phyloP scores from a whole-genome alignment of 2,797 vertebrate genomes.

The Brachyrhaphis roseni region DNA sequence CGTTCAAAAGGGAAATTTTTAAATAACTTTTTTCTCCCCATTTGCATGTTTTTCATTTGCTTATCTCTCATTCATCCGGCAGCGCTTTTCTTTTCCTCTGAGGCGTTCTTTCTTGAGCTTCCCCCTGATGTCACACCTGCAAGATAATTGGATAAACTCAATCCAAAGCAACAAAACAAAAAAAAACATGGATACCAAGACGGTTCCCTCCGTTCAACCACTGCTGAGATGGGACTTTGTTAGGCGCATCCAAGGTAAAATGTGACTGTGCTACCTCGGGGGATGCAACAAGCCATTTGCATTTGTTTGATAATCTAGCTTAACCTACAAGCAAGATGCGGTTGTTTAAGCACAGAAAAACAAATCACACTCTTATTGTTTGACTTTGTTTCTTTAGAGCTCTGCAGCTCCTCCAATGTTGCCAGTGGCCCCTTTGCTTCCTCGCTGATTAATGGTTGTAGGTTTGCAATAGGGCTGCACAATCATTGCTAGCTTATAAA shows the following conservation, averaged over 20 bases:
- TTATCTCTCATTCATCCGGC: slow-evolving; percentile 71
- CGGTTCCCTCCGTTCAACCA: slow-evolving; percentile 49
- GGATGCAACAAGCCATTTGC: slow-evolving; percentile 28
- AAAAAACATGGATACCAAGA: slow-evolving; percentile 52
- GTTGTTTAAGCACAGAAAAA: slow-evolving; percentile 33
- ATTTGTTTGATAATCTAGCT: slow-evolving; percentile 47
- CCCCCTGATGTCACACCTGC: slow-evolving; percentile 76
- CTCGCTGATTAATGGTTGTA: not conserved
- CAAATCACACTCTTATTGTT: not conserved
- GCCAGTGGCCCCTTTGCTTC: not conserved
- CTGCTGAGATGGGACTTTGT: slow-evolving; percentile 46
- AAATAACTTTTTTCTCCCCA: slow-evolving; percentile 68
- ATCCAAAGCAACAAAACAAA: slow-evolving; percentile 59
- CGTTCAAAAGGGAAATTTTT: slow-evolving; percentile 39
- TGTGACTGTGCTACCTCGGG: slow-evolving; percentile 25
- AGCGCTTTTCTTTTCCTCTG: slow-evolving; percentile 60
- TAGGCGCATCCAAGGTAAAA: slow-evolving; percentile 40
- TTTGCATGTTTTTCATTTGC: slow-evolving; percentile 81
- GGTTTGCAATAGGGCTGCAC: not conserved
- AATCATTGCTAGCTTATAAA: not conserved
- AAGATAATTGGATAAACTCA: slow-evolving; percentile 77
- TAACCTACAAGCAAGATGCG: slow-evolving; percentile 31
- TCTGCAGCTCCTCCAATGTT: not conserved
- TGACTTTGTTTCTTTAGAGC: not conserved
- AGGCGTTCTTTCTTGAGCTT: slow-evolving; percentile 71